Percentiles rank a stretch among this genome's conserved stretches.
Conservation (phyloP, 2,797 vertebrate genomes). For the Allochrocebus solatus region DNA sequence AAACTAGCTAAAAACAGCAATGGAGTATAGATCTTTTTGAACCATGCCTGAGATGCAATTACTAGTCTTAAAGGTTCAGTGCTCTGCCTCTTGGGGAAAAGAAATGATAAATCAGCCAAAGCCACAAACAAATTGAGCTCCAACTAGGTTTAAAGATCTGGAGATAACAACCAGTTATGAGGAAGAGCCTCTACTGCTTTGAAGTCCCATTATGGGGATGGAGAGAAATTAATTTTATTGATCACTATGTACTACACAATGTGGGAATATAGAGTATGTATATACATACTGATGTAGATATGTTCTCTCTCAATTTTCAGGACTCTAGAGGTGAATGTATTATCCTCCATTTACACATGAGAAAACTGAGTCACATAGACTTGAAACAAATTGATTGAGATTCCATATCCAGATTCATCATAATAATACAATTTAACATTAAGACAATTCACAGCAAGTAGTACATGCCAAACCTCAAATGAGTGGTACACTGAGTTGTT, state of each 20-base stretch:
- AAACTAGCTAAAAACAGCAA: background rate
- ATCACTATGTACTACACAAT: background rate
- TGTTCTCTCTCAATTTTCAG: background rate
- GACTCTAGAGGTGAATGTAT: background rate
- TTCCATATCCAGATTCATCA: background rate
- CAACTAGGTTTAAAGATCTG: background rate
- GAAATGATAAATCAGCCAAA: slow-evolving; percentile 34
- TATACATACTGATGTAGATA: background rate
- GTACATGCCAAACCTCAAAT: background rate
- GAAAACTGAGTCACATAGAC: background rate
- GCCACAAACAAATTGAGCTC: background rate
- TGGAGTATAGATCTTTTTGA: background rate
- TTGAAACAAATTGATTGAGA: background rate
- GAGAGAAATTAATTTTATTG: background rate
- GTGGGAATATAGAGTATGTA: background rate
- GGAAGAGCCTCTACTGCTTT: background rate
- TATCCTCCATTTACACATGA: background rate
- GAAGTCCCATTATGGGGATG: background rate
- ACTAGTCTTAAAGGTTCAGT: background rate
- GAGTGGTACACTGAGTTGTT: background rate
- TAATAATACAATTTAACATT: background rate
- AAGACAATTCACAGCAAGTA: background rate
- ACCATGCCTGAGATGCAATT: background rate
- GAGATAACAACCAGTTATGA: background rate
- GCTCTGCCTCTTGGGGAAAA: background rate